Base-by-base conservation (phyloP, 2,797 vertebrate genomes). In the Megaceryle alcyon region DNA sequence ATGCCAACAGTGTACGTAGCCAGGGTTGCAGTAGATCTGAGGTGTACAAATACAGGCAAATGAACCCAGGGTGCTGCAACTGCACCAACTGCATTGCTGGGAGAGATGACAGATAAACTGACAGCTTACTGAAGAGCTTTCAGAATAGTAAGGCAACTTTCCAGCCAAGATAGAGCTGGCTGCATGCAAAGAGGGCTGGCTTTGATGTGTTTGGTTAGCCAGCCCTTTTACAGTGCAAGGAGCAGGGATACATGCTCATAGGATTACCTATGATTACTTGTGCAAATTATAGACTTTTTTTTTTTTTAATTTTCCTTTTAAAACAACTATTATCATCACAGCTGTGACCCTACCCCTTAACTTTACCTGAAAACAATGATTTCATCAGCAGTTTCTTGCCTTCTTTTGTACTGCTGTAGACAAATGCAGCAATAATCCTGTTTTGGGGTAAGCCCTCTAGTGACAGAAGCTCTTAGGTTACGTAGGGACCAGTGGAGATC, bases 401-500 rank as follows among this genome's bases (percentile, higher is more conserved):
- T 98, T 70, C 99, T 98, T 97, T 99, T 99, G 98, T 99, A 99
- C 96, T 99, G 99, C 90, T 99, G 99, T 33, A 99, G 97, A 96
- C 99, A 99, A 96, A 99, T 98, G 95, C 99, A 99, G 95, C 99
- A 99, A 96, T 98, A 98, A 97, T 99, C 99, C 65, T 99, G 99
- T 57, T 99, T 98, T 12, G 99, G 99, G 94, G 99, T 99, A 70
- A 99, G 98, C 8, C 99, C 99, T 92, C 97, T 98, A 37, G 98
- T 99, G 92, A 99, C 98, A 1, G 99, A 98, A 19, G 99, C 98
- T 75, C 98, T 99, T 66, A 99, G 98, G 96, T 99, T 99, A 86
- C 99, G 98, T 83, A 99, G 97, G 43, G 99, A 99, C 99, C 99
- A 99, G 88, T 99, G 99, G 86, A 99, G 99, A 97, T 99, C 99